Evolutionary conservation across 2,113 vertebrate genomes (phyloP).

Genomic region (Pelecanus crispus): DNA sequence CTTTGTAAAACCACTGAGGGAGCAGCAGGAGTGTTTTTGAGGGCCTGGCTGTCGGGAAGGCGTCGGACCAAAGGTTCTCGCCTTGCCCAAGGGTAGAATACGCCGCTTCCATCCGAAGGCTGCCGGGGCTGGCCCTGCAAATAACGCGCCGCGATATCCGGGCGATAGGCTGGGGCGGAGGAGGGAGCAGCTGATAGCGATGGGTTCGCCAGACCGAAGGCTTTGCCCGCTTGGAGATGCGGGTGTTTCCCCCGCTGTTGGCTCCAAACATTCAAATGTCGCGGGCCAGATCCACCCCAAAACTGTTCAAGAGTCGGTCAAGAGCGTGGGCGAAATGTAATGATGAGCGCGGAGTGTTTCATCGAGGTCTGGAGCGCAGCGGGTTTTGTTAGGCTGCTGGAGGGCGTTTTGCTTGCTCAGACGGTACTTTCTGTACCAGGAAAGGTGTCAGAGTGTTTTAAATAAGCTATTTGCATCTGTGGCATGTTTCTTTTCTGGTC

Average conservation of each 20-base stretch:
- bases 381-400: background rate
- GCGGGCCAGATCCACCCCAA: background rate
- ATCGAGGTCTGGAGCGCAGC: background rate
- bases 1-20: background rate
- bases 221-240: background rate
- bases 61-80: background rate
- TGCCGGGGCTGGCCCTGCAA: rapidly evolving
- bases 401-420: background rate
- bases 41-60: background rate
- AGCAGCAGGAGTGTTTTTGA: background rate
- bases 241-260: background rate
- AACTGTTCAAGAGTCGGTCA: background rate
- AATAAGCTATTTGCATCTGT: background rate
- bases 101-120: background rate
- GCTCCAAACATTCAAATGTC: background rate
- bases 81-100: rapidly evolving
- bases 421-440: background rate
- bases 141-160: rapidly evolving
- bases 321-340: background rate
- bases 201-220: background rate
- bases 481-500: background rate
- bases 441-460: background rate
- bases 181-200: background rate
- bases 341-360: background rate
- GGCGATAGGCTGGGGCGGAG: background rate